Percentiles rank a stretch among this genome's conserved stretches.
phyloP scores from a whole-genome alignment of 2,113 vertebrate species.

The Leptobrachium ailaonicum region DNA sequence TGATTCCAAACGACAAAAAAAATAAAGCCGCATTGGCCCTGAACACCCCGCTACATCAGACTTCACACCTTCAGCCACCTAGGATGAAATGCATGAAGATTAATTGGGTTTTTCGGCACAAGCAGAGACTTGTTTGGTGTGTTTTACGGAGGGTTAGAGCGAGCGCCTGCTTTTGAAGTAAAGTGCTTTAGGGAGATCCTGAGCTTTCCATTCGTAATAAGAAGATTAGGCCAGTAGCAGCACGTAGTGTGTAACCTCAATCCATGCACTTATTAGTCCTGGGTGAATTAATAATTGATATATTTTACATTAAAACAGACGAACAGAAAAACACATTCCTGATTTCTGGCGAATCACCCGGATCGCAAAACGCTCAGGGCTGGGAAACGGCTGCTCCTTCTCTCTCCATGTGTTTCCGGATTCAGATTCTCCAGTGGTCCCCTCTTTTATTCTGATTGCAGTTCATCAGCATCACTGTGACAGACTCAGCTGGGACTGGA shows the following conservation, averaged over 20 bases:
- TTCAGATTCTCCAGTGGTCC: too few relatives aligned
- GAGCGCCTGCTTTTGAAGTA: constrained; percentile 48
- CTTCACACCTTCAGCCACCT: constrained; percentile 42
- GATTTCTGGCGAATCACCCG: neutral
- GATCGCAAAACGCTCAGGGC: neutral
- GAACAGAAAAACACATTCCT: neutral
- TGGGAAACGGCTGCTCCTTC: too few relatives aligned
- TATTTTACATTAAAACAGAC: neutral
- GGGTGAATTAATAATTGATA: neutral
- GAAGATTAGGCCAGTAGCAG: constrained; percentile 48
- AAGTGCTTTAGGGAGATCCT: constrained; percentile 45
- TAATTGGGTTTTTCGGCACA: constrained; percentile 50
- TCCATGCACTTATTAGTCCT: constrained; percentile 9
- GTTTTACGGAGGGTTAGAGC: constrained; percentile 17
- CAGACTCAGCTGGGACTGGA: too few relatives aligned
- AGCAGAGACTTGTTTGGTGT: constrained; percentile 51
- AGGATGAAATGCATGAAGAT: neutral
- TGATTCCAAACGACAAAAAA: too few relatives aligned
- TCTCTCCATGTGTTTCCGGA: too few relatives aligned
- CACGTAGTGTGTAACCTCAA: constrained; percentile 47
- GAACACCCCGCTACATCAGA: constrained; percentile 30
- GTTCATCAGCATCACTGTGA: too few relatives aligned
- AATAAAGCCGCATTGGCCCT: neutral
- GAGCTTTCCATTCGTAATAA: constrained; percentile 36
- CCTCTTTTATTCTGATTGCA: too few relatives aligned